Conservation (phyloP, 2,888 invertebrate species). For the Hyposoter dolosus region DNA sequence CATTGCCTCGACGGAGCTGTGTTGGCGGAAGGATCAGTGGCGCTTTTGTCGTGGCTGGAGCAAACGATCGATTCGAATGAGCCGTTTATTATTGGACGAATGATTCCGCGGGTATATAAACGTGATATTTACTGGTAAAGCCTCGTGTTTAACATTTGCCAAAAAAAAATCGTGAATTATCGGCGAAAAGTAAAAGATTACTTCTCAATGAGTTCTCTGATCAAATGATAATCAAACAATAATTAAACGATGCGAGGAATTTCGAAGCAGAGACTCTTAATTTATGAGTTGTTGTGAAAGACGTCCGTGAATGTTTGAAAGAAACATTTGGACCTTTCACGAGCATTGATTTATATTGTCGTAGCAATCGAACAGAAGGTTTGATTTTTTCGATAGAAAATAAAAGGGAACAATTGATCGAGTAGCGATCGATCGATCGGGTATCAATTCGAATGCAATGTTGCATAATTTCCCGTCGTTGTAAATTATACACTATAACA, state of each 20-base stretch:
- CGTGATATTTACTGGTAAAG: neutral
- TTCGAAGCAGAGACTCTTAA: neutral
- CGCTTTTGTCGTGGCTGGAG: constrained; percentile 15
- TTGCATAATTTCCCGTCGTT: constrained; percentile 58
- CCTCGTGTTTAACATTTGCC: neutral
- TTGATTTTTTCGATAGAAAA: neutral
- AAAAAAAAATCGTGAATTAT: neutral
- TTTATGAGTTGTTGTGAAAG: neutral
- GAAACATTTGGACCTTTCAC: neutral
- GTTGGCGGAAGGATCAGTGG: constrained; percentile 33
- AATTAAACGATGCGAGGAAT: neutral
- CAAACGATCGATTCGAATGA: constrained; percentile 1
- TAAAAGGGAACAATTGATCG: constrained; percentile 22
- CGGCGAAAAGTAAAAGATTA: neutral
- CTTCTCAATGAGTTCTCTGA: neutral
- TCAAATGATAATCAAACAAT: neutral
- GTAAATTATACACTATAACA: constrained; percentile 37
- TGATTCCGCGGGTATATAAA: constrained; percentile 48
- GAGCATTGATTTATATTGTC: neutral
- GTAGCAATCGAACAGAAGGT: neutral
- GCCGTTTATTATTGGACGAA: constrained; percentile 32
- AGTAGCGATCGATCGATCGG: constrained; percentile 30
- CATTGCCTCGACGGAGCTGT: neutral
- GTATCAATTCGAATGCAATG: constrained; percentile 47
- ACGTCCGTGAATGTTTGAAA: neutral